These are phyloP conservation scores for Grallaria varia DNA, from an alignment of 2,113 vertebrate genomes.

Conservation along the genomic window DNA sequence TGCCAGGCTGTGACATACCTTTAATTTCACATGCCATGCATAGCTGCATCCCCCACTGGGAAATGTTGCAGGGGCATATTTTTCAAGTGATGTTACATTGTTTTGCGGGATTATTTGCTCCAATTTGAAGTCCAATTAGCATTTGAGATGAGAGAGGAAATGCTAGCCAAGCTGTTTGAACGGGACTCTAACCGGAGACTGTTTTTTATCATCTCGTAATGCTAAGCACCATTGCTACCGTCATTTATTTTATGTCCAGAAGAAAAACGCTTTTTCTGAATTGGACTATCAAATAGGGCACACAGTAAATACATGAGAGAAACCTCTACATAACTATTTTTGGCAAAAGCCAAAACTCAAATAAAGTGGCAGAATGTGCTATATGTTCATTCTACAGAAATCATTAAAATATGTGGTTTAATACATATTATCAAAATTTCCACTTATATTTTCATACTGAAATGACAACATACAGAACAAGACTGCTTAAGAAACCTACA, in stretches of 20 bases:
- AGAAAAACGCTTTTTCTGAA: background rate
- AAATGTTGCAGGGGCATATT: background rate
- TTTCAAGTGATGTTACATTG: background rate
- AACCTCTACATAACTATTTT: background rate
- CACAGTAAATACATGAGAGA: background rate
- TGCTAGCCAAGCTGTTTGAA: background rate
- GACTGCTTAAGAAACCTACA: background rate
- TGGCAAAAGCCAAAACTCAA: background rate
- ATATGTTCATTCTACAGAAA: background rate
- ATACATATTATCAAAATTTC: background rate
- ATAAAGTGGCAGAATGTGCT: background rate
- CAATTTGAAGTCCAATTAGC: slow-evolving; percentile 14
- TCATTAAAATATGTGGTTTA: background rate
- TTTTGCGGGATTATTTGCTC: background rate
- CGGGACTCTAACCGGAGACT: background rate
- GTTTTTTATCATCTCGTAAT: background rate
- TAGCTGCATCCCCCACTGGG: background rate
- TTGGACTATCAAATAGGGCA: background rate
- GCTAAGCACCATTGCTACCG: background rate
- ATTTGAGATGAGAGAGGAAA: background rate
- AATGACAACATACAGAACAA: background rate
- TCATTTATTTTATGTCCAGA: background rate
- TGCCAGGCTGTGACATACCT: background rate
- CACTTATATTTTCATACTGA: background rate
- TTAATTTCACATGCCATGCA: background rate